These are phyloP conservation scores for Pterocles gutturalis DNA, from an alignment of 2,113 vertebrate genomes.

Conservation along the genomic window DNA sequence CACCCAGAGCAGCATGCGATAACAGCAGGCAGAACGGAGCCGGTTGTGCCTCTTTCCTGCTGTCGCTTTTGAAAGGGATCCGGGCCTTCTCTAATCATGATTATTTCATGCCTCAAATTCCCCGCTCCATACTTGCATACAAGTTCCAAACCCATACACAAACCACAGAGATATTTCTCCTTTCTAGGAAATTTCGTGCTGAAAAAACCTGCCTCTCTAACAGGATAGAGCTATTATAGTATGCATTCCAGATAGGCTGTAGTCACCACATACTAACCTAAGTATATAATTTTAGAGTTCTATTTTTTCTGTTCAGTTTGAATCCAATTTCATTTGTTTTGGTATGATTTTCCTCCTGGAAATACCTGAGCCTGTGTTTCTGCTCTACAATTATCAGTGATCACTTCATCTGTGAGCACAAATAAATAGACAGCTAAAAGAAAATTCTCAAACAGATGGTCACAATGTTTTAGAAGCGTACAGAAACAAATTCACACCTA, in stretches of 20 bases:
- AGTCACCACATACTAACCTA: constrained; percentile 43
- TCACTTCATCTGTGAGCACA: constrained; percentile 48
- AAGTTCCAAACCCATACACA: constrained; percentile 60
- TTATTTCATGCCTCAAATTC: constrained; percentile 66
- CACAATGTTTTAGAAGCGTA: neutral
- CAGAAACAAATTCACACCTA: constrained; percentile 52
- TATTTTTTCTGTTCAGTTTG: constrained; percentile 54
- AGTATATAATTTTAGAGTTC: constrained; percentile 42
- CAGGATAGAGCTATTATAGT: constrained; percentile 44
- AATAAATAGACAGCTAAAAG: constrained; percentile 32
- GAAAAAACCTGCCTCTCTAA: constrained; percentile 2
- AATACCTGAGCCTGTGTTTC: constrained; percentile 52
- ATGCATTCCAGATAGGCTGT: constrained; percentile 51
- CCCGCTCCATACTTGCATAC: constrained; percentile 34
- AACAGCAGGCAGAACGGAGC: neutral
- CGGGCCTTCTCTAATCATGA: constrained; percentile 20
- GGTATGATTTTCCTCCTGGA: constrained; percentile 51
- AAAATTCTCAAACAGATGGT: constrained; percentile 1
- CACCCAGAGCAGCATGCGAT: neutral
- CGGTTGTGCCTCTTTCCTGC: neutral
- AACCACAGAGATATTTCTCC: constrained; percentile 42
- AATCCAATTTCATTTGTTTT: constrained; percentile 51
- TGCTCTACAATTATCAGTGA: constrained; percentile 4
- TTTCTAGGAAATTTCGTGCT: constrained; percentile 46
- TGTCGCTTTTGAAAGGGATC: neutral